Percentiles rank a stretch among this genome's conserved stretches.
These are phyloP conservation scores for Pherbina coryleti DNA, from an alignment of 2,888 invertebrate species.

Conservation along the genomic window DNA sequence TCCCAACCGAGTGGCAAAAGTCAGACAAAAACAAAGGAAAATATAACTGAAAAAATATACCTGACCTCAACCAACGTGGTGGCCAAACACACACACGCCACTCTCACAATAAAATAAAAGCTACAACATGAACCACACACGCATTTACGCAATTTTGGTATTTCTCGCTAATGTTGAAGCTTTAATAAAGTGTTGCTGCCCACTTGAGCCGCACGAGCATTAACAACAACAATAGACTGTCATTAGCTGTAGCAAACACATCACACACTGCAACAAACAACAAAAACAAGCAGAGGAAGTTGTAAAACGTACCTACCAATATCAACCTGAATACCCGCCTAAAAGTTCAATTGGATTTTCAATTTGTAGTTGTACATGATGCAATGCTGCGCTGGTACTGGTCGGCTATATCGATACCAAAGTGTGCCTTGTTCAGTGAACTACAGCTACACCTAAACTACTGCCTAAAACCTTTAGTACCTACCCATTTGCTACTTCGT, in stretches of 20 bases:
- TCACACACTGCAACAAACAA: neutral
- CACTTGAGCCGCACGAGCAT: neutral
- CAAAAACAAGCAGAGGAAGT: neutral
- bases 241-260: no score
- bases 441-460: no score
- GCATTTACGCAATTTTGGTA: neutral
- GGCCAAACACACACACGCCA: no score
- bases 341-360: constrained; percentile 22
- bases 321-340: neutral
- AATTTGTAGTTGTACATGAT: neutral
- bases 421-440: no score
- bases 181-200: constrained; percentile 16
- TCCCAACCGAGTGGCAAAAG: no score
- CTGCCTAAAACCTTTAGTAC: no score
- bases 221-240: neutral
- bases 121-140: neutral
- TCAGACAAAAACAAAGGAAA: no score
- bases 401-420: no score
- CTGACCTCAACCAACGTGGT: no score
- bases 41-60: no score
- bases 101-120: neutral
- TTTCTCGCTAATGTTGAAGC: neutral
- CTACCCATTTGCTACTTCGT: no score
- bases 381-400: no score
- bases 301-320: neutral